phyloP scores from a whole-genome alignment of 1,140 invertebrate genomes.

The Aphidius gifuensis region DNA sequence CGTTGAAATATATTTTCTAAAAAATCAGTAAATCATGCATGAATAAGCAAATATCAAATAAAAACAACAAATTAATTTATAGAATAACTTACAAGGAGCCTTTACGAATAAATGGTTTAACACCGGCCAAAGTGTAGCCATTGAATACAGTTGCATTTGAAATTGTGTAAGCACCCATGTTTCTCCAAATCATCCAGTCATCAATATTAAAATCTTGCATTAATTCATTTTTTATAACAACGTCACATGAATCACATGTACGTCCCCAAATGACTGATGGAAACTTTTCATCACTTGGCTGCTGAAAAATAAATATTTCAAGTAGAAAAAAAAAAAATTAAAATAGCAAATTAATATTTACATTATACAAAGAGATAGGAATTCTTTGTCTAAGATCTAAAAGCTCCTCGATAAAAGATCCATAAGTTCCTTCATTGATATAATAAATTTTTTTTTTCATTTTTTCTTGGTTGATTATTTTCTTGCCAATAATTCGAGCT shows the following conservation, averaged over 20 bases:
- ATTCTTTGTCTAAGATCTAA: slow-evolving; percentile 32
- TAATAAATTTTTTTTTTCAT: slow-evolving; percentile 60
- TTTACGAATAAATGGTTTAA: slow-evolving; percentile 44
- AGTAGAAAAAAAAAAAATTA: neutral
- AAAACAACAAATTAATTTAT: neutral
- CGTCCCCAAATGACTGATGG: slow-evolving; percentile 62
- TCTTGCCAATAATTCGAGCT: slow-evolving; percentile 65
- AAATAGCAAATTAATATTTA: slow-evolving; percentile 1
- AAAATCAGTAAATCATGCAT: no score
- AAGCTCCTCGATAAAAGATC: slow-evolving; percentile 61
- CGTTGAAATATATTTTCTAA: no score
- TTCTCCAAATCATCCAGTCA: slow-evolving; percentile 60
- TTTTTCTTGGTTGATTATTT: slow-evolving; percentile 44
- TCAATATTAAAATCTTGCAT: slow-evolving; percentile 58
- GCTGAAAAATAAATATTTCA: slow-evolving; percentile 9
- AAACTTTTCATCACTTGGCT: slow-evolving; percentile 33
- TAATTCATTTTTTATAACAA: slow-evolving; percentile 53
- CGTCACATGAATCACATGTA: slow-evolving; percentile 66
- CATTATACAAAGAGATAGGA: slow-evolving; percentile 55
- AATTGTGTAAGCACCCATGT: slow-evolving; percentile 66
- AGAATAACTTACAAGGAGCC: slow-evolving; percentile 30
- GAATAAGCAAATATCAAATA: neutral
- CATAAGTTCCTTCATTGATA: slow-evolving; percentile 72
- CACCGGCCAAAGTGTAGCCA: slow-evolving; percentile 56
- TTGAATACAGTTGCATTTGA: slow-evolving; percentile 58